Conservation (phyloP, 1,140 invertebrate species). For the Cepaea nemoralis region DNA sequence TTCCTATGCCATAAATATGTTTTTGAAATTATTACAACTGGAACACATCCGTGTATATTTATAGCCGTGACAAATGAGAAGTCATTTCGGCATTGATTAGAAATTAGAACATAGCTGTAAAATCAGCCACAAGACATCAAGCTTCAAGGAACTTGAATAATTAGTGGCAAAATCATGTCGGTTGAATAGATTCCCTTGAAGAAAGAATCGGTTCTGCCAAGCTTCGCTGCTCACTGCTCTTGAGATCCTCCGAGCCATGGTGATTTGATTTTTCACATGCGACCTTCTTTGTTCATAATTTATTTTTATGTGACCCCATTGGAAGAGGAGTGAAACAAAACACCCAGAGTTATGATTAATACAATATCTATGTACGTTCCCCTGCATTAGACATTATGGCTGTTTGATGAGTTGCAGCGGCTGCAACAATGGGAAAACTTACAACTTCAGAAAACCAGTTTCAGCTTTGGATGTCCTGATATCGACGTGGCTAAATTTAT, state of each 20-base stretch:
- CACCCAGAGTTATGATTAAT: background rate
- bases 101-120: background rate
- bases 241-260: background rate
- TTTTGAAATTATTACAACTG: background rate
- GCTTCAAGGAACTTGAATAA: background rate
- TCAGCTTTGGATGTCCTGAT: background rate
- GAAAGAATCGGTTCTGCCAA: background rate
- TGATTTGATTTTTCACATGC: constrained; percentile 6
- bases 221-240: background rate
- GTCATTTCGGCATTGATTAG: background rate
- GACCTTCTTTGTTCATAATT: constrained; percentile 10
- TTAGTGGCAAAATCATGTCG: background rate
- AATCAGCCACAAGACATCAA: constrained; percentile 20
- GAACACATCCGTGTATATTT: constrained; percentile 3
- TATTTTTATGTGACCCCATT: background rate
- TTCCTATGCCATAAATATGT: background rate
- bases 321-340: background rate
- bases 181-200: background rate
- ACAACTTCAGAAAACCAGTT: background rate
- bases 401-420: background rate
- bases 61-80: constrained; percentile 13
- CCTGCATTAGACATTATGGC: background rate
- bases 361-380: background rate
- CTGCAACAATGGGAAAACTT: background rate
- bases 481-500: background rate